Percentiles rank a stretch among this genome's conserved stretches.
These are phyloP conservation scores for Eucidaris tribuloides DNA, from an alignment of 35 echinoderm and acorn worm species.

Conservation along the genomic window DNA sequence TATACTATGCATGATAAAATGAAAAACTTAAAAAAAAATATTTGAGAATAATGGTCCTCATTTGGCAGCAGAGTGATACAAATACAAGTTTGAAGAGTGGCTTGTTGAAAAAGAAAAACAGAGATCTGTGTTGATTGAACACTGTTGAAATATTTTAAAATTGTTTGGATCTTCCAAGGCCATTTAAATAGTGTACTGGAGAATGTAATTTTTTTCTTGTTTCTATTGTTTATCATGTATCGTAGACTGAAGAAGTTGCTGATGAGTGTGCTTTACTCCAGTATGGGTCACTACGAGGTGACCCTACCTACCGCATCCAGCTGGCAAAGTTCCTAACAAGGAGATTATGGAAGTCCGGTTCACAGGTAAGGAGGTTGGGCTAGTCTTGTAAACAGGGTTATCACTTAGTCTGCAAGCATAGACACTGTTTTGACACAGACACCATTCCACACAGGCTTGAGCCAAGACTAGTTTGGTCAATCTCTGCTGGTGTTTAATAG, in stretches of 20 bases:
- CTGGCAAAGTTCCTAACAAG: slow-evolving; percentile 73
- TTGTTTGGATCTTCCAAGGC: no score
- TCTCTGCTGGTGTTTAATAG: no score
- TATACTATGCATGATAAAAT: no score
- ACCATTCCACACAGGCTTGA: no score
- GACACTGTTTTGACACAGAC: no score
- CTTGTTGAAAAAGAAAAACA: not conserved
- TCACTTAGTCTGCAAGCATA: no score
- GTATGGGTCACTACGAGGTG: slow-evolving; percentile 66
- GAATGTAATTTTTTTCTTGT: not conserved
- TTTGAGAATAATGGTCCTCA: not conserved
- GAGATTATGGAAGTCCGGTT: slow-evolving; percentile 48
- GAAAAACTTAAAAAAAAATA: no score
- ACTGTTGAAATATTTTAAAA: not conserved
- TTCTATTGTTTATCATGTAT: not conserved
- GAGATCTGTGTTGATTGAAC: not conserved
- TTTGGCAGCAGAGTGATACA: no score
- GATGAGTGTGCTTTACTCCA: slow-evolving; percentile 50
- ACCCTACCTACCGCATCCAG: slow-evolving; percentile 57
- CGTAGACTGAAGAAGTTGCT: slow-evolving; percentile 56
- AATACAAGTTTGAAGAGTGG: not conserved
- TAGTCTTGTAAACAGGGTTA: no score
- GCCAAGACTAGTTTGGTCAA: no score
- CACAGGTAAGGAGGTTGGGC: slow-evolving; percentile 65
- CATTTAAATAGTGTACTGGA: no score